Conservation (phyloP, 1,140 invertebrate species). For the Eciton burchellii region DNA sequence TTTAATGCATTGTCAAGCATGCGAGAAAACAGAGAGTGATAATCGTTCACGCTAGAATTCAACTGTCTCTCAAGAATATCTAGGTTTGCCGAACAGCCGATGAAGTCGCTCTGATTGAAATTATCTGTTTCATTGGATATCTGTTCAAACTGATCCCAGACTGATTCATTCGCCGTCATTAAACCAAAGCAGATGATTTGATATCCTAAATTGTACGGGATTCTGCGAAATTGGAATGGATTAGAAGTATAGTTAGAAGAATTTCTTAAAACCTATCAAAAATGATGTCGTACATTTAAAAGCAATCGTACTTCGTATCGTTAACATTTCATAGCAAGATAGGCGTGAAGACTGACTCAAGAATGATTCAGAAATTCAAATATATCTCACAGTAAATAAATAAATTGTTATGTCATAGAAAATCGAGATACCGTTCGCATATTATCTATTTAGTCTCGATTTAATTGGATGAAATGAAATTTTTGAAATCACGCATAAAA, state of each 20-base stretch:
- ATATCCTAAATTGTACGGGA: neutral
- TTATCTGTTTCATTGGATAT: neutral
- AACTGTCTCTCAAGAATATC: slow-evolving; percentile 64
- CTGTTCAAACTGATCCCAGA: slow-evolving; percentile 22
- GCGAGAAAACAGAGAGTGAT: neutral
- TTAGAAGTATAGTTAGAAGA: neutral
- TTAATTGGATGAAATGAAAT: neutral
- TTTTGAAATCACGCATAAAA: neutral
- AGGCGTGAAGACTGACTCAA: no score
- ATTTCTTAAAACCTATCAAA: neutral
- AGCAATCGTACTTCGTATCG: no score
- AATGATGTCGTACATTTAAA: no score
- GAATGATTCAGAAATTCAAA: no score
- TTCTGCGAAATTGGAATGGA: slow-evolving; percentile 5
- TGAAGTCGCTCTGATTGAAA: no score
- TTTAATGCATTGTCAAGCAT: neutral
- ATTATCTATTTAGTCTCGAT: neutral
- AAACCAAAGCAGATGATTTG: slow-evolving; percentile 15
- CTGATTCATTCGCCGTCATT: slow-evolving; percentile 4
- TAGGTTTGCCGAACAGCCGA: slow-evolving; percentile 68
- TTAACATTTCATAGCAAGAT: no score
- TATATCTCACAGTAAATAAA: no score
- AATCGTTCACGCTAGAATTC: neutral
- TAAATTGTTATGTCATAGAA: neutral
- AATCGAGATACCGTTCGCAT: neutral